A percentile compares a stretch with the other conserved stretches of the same genome.
Conservation (phyloP, 2,113 vertebrate species). For the Oriolus oriolus region DNA sequence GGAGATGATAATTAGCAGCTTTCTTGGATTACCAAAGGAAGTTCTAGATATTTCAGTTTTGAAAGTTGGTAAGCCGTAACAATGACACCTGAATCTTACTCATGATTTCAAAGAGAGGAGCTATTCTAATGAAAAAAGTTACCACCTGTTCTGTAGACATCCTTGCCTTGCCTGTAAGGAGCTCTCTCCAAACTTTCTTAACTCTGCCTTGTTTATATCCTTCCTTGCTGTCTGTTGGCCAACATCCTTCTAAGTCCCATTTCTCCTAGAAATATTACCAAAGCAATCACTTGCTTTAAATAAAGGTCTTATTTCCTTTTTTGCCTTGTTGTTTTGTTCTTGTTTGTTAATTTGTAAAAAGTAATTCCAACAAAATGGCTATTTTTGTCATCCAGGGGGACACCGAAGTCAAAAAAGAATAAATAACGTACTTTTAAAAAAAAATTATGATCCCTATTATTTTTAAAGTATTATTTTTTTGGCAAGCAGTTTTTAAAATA, state of each 20-base stretch:
- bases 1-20: neutral
- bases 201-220: neutral
- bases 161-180: neutral
- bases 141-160: neutral
- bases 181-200: neutral
- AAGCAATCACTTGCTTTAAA: neutral
- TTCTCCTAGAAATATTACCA: neutral
- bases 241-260: neutral
- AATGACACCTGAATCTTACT: neutral
- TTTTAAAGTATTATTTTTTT: neutral
- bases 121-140: neutral
- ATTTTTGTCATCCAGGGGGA: neutral
- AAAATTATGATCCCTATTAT: neutral
- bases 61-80: neutral
- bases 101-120: neutral
- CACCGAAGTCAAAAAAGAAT: neutral
- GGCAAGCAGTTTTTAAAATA: neutral
- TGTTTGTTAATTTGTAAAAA: neutral
- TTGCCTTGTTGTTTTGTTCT: neutral
- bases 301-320: neutral
- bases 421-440: too few relatives aligned
- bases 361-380: neutral
- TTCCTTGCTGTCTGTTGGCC: neutral
- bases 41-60: neutral
- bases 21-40: neutral